Conservation (phyloP, 1,140 invertebrate genomes). For the Cydia splendana region DNA sequence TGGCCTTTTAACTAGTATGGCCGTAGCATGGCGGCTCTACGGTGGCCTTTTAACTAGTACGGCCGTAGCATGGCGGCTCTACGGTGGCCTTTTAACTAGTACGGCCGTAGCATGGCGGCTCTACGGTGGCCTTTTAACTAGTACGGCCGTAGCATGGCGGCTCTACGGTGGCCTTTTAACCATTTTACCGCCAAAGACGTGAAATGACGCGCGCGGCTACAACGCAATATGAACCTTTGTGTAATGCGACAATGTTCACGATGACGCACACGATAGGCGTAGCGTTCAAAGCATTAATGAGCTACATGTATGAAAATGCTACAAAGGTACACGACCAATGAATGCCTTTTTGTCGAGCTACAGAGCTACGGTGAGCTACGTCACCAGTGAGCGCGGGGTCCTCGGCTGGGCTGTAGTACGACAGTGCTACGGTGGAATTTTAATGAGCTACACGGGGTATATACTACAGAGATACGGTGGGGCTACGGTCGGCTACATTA, state of each 20-base stretch:
- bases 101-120: conserved; percentile 60
- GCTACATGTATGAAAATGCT: background rate
- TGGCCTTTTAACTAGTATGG: conserved; percentile 24
- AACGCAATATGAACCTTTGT: too few relatives aligned
- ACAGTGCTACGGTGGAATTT: conserved; percentile 54
- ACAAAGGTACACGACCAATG: conserved; percentile 20
- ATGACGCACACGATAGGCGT: too few relatives aligned
- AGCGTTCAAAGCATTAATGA: conserved; percentile 25
- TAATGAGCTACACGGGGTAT: conserved; percentile 47
- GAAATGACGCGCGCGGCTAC: too few relatives aligned
- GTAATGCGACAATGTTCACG: too few relatives aligned
- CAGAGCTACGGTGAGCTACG: conserved; percentile 12
- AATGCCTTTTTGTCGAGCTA: conserved; percentile 30
- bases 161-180: conserved; percentile 42
- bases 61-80: conserved; percentile 62
- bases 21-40: conserved; percentile 63
- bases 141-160: conserved; percentile 59
- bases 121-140: conserved; percentile 40
- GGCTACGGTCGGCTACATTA: background rate
- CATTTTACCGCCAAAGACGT: too few relatives aligned
- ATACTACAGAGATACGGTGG: background rate
- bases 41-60: conserved; percentile 5
- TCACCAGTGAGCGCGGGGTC: conserved; percentile 40
- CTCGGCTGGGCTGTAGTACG: conserved; percentile 59
- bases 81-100: conserved; percentile 37